Percentiles rank a stretch among this genome's conserved stretches.
Conservation (phyloP, 64 coral and sea anemone species). For the Dendronephthya gigantea region DNA sequence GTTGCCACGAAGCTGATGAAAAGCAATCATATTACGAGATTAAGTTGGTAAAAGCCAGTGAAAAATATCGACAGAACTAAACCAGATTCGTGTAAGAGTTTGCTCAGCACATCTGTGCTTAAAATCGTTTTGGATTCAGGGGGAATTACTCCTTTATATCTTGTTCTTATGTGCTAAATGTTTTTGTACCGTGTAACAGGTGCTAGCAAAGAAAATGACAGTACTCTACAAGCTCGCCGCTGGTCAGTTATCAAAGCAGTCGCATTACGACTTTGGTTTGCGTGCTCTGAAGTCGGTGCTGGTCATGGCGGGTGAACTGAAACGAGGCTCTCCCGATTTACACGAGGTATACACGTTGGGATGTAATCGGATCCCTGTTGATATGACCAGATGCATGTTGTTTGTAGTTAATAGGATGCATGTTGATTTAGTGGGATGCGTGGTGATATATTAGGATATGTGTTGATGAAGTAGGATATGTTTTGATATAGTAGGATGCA, state of each 20-base stretch:
- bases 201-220: conserved; percentile 97
- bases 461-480: no score
- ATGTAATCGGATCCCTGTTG: no score
- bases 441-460: no score
- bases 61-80: no score
- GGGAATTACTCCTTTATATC: no score
- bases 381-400: not conserved
- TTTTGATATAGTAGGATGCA: no score
- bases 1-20: no score
- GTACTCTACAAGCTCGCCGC: conserved; percentile 90
- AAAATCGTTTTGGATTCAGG: no score
- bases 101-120: no score
- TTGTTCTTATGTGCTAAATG: not conserved
- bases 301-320: conserved; percentile 94
- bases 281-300: conserved; percentile 89
- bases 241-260: conserved; percentile 93
- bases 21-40: no score
- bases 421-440: not conserved
- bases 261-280: conserved; percentile 96
- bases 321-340: conserved; percentile 92
- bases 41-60: no score
- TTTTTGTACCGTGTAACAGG: conserved; percentile 27
- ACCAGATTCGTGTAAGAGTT: not conserved
- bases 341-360: conserved; percentile 68
- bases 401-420: no score